Percentiles rank a stretch among this genome's conserved stretches.
These are phyloP conservation scores for Mactromeris polynyma DNA, from an alignment of 2,888 invertebrate genomes.

Conservation along the genomic window DNA sequence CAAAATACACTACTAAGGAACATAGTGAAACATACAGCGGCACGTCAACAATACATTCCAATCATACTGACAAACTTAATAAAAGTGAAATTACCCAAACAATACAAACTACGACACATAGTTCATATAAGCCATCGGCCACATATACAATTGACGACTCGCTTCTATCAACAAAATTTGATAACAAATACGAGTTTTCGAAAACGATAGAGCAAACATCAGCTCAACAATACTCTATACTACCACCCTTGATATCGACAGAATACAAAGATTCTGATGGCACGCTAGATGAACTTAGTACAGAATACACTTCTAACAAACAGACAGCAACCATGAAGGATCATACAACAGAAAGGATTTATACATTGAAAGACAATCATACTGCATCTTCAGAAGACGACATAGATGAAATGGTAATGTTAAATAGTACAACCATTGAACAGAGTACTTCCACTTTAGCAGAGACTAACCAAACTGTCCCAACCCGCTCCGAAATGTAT, in stretches of 20 bases:
- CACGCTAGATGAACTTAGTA: neutral
- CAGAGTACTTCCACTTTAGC: neutral
- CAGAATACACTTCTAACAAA: neutral
- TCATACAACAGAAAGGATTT: neutral
- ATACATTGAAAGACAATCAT: neutral
- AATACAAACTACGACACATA: neutral
- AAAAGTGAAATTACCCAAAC: neutral
- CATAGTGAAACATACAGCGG: neutral
- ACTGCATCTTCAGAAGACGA: neutral
- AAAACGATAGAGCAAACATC: neutral
- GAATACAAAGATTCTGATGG: neutral
- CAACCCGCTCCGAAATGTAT: neutral
- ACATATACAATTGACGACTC: neutral
- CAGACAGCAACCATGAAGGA: neutral
- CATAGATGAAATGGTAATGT: neutral
- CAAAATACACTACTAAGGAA: neutral
- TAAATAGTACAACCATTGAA: neutral
- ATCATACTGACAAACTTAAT: neutral
- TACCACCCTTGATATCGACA: neutral
- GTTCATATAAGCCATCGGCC: neutral
- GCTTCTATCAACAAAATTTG: neutral
- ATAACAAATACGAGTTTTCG: neutral
- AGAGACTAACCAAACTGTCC: neutral
- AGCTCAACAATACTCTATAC: neutral
- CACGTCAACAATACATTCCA: neutral